phyloP scores from a whole-genome alignment of 2,797 vertebrate species.

The Sebastes wilsoni region DNA sequence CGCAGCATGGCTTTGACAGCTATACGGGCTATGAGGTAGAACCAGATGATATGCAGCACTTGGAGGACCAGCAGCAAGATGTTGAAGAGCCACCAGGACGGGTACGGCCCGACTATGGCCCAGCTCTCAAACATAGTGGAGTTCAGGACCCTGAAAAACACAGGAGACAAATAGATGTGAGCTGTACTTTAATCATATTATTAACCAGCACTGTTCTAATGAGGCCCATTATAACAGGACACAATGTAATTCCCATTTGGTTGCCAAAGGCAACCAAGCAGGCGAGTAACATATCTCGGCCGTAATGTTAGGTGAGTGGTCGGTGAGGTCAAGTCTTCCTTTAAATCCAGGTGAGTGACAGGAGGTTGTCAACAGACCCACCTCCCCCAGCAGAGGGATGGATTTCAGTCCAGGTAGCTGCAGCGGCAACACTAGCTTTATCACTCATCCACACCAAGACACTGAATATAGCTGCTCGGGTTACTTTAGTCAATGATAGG shows the following conservation, averaged over 20 bases:
- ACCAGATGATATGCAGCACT: slow-evolving; percentile 93
- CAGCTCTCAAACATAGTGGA: slow-evolving; percentile 97
- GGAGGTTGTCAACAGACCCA: slow-evolving; percentile 50
- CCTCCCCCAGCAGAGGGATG: slow-evolving; percentile 59
- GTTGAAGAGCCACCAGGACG: slow-evolving; percentile 98
- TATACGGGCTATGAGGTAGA: slow-evolving; percentile 92
- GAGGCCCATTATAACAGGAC: background rate
- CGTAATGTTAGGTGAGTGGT: slow-evolving; percentile 18
- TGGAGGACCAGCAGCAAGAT: slow-evolving; percentile 89
- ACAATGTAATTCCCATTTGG: background rate
- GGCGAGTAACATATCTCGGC: background rate
- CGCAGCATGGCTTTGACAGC: slow-evolving; percentile 90
- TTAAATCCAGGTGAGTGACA: slow-evolving; percentile 53
- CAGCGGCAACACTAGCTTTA: slow-evolving; percentile 62
- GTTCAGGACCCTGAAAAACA: slow-evolving; percentile 90
- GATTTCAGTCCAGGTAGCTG: slow-evolving; percentile 69
- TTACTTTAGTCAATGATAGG: slow-evolving; percentile 68
- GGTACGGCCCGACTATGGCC: slow-evolving; percentile 92
- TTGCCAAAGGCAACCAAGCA: background rate
- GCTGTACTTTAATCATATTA: background rate
- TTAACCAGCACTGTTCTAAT: background rate
- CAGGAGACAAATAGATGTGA: background rate
- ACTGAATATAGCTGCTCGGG: slow-evolving; percentile 79
- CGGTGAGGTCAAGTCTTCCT: slow-evolving; percentile 42
- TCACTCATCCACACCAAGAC: slow-evolving; percentile 73